Conservation (phyloP, 2,888 invertebrate genomes). For the Tridacna gigas region DNA sequence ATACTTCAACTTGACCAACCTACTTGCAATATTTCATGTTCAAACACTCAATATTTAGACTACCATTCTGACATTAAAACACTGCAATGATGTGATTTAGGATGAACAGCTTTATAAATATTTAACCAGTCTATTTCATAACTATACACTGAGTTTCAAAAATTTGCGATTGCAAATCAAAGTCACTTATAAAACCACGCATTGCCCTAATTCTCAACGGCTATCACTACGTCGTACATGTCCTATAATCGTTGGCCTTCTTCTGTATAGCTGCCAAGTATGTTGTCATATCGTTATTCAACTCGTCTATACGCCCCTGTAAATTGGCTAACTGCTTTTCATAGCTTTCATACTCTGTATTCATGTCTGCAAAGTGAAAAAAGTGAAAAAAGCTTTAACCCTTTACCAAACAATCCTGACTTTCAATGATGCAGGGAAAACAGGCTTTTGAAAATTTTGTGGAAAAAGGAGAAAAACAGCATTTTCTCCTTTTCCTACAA, state of each 20-base stretch:
- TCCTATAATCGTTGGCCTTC: constrained; percentile 75
- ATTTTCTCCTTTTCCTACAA: too few relatives aligned
- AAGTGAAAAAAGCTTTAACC: too few relatives aligned
- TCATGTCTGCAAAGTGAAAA: constrained; percentile 86
- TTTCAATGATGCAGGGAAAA: too few relatives aligned
- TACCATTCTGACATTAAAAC: too few relatives aligned
- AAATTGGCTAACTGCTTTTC: constrained; percentile 88
- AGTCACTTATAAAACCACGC: neutral
- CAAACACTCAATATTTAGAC: too few relatives aligned
- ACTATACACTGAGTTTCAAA: neutral
- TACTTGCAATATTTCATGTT: too few relatives aligned
- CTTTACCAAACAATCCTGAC: too few relatives aligned
- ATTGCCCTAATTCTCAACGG: constrained; percentile 19
- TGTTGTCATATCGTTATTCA: constrained; percentile 88
- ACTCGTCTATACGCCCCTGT: constrained; percentile 87
- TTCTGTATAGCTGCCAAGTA: constrained; percentile 86
- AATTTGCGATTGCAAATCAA: neutral
- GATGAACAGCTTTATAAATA: too few relatives aligned
- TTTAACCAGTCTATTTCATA: neutral
- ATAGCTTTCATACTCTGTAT: constrained; percentile 89
- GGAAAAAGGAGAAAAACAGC: too few relatives aligned
- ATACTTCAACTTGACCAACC: too few relatives aligned
- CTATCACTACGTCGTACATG: constrained; percentile 71
- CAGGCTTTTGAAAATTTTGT: too few relatives aligned
- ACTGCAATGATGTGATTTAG: too few relatives aligned